phyloP scores from a whole-genome alignment of 2,113 vertebrate species.

The Dromiciops gliroides region DNA sequence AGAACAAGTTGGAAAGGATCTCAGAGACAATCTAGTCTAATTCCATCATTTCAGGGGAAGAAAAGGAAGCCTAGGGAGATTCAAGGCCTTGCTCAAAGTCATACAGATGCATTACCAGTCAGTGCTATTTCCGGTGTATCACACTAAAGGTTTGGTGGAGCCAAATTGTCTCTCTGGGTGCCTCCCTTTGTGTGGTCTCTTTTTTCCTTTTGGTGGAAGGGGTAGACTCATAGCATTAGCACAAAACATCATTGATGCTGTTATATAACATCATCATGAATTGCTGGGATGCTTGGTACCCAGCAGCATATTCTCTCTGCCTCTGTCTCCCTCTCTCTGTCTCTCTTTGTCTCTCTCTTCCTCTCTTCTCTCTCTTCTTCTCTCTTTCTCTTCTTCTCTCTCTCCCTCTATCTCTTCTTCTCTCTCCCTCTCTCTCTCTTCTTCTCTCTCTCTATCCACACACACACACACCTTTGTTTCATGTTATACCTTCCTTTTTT shows the following conservation, averaged over 20 bases:
- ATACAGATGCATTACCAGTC: neutral
- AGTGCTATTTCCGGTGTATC: neutral
- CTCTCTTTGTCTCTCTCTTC: neutral
- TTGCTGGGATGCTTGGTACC: neutral
- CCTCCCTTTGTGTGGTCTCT: too few species aligned
- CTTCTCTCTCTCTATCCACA: neutral
- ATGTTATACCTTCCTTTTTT: neutral
- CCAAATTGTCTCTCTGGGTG: neutral
- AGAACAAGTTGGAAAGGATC: neutral
- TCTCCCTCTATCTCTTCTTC: neutral
- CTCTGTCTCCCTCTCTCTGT: neutral
- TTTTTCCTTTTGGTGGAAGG: neutral
- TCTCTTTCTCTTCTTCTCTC: neutral
- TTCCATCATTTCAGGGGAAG: neutral
- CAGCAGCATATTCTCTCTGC: neutral
- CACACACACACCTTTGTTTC: too few species aligned
- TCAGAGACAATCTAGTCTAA: neutral
- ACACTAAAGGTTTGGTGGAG: neutral
- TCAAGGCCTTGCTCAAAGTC: neutral
- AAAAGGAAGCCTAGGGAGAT: neutral
- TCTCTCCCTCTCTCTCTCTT: neutral
- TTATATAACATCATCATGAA: neutral
- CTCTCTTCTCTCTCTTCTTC: neutral
- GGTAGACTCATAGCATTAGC: neutral
- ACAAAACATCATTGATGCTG: neutral